Percentiles rank a stretch among this genome's conserved stretches.
phyloP scores from a whole-genome alignment of 1,140 invertebrate genomes.

The Thaumatotibia leucotreta region DNA sequence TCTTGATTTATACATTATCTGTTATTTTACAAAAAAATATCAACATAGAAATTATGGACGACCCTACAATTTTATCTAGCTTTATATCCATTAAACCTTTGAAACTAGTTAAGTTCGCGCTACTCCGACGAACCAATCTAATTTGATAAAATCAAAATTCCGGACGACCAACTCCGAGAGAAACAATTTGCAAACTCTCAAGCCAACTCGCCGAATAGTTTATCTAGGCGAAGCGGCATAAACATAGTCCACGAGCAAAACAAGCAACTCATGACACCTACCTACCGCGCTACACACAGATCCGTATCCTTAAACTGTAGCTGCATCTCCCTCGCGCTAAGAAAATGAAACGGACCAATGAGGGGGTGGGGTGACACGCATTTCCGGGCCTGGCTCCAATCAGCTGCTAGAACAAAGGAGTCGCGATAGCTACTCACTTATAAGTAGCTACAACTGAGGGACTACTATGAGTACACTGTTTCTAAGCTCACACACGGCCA shows the following conservation, averaged over 20 bases:
- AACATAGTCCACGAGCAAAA: slow-evolving; percentile 48
- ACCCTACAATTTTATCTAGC: no score
- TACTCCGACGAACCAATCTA: slow-evolving; percentile 28
- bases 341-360: slow-evolving; percentile 75
- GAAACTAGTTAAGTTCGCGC: background rate
- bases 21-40: no score
- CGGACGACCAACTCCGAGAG: slow-evolving; percentile 26
- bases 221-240: slow-evolving; percentile 46
- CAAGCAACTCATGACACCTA: slow-evolving; percentile 55
- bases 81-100: background rate
- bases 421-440: slow-evolving; percentile 73
- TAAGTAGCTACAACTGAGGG: slow-evolving; percentile 68
- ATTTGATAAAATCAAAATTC: slow-evolving; percentile 53
- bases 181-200: slow-evolving; percentile 58
- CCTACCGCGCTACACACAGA: slow-evolving; percentile 61
- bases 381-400: slow-evolving; percentile 75
- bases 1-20: no score
- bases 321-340: slow-evolving; percentile 71
- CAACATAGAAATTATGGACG: no score
- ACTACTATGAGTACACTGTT: slow-evolving; percentile 49
- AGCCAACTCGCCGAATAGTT: slow-evolving; percentile 57
- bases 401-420: slow-evolving; percentile 75
- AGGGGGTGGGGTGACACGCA: slow-evolving; percentile 75
- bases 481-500: slow-evolving; percentile 49
- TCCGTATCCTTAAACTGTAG: slow-evolving; percentile 67